Conservation (phyloP, 2,888 invertebrate species). For the Acrobasis suavella region DNA sequence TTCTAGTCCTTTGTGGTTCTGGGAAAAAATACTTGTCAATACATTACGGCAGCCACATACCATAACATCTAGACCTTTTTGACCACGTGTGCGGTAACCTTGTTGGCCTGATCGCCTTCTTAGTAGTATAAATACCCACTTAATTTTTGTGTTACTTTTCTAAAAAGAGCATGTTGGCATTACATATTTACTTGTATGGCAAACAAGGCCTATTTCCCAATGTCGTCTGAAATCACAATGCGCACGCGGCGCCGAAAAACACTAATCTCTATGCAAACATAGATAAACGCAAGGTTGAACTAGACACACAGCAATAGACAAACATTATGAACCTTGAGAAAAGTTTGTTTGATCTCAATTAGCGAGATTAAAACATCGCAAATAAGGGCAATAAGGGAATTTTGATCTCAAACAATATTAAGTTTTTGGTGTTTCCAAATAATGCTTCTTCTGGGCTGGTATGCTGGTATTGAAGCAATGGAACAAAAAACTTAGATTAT, state of each 20-base stretch:
- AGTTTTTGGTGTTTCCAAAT: too few relatives aligned
- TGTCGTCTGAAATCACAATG: slow-evolving; percentile 3
- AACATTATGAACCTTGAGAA: slow-evolving; percentile 7
- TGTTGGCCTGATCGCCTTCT: too few relatives aligned
- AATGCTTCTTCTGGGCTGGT: too few relatives aligned
- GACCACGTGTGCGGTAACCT: too few relatives aligned
- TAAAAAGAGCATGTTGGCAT: not conserved
- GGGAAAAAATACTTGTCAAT: too few relatives aligned
- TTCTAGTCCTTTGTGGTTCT: too few relatives aligned
- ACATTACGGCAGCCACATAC: too few relatives aligned
- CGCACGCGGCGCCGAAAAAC: slow-evolving; percentile 14
- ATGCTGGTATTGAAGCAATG: too few relatives aligned
- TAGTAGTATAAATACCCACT: too few relatives aligned
- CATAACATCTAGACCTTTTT: too few relatives aligned
- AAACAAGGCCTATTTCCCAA: slow-evolving; percentile 16
- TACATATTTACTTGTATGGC: not conserved
- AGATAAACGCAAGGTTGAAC: slow-evolving; percentile 15
- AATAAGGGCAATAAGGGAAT: not conserved
- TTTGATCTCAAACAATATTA: too few relatives aligned
- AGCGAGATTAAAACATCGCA: not conserved
- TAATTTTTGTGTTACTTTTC: not conserved
- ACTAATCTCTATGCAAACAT: slow-evolving; percentile 20
- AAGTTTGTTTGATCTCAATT: slow-evolving; percentile 4
- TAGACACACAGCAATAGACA: slow-evolving; percentile 10
- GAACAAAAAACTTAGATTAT: too few relatives aligned